Evolutionary conservation across 2,888 invertebrate genomes (phyloP).

Genomic region (Oscheius sp.): DNA sequence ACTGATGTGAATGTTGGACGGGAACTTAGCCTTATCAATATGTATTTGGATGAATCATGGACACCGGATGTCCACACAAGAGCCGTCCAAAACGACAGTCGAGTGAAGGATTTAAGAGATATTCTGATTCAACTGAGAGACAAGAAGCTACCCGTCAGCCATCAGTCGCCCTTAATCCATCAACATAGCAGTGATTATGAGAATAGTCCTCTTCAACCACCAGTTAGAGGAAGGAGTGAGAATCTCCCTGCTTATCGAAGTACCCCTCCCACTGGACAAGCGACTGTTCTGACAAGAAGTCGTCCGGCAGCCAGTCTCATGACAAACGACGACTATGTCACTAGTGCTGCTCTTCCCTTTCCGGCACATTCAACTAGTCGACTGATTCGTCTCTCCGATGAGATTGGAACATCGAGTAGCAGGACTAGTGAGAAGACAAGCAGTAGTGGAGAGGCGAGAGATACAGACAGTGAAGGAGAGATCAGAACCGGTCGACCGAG

Average conservation of each 20-base stretch:
- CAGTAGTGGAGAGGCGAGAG: conserved; percentile 46
- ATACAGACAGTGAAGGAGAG: conserved; percentile 50
- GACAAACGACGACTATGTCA: conserved; percentile 65
- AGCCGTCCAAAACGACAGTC: conserved; percentile 28
- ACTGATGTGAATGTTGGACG: conserved; percentile 65
- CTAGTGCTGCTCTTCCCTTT: conserved; percentile 53
- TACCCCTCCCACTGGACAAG: conserved; percentile 54
- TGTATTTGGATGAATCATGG: conserved; percentile 65
- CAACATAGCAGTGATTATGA: conserved; percentile 52
- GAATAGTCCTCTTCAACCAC: conserved; percentile 47
- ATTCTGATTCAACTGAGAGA: conserved; percentile 47
- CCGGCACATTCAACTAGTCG: conserved; percentile 32
- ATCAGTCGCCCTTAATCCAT: conserved; percentile 40
- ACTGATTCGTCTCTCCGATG: conserved; percentile 38
- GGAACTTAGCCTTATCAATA: conserved; percentile 64
- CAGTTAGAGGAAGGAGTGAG: conserved; percentile 47
- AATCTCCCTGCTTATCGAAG: conserved; percentile 55
- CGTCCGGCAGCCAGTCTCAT: conserved; percentile 53
- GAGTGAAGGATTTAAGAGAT: conserved; percentile 38
- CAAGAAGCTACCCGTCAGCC: conserved; percentile 33
- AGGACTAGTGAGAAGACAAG: conserved; percentile 48
- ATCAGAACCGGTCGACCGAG: conserved; percentile 29
- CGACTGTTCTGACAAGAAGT: conserved; percentile 44
- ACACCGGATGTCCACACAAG: conserved; percentile 32
- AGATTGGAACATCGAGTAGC: conserved; percentile 48